Conservation (phyloP, 1,140 invertebrate species). For the Heliconius nattereri region DNA sequence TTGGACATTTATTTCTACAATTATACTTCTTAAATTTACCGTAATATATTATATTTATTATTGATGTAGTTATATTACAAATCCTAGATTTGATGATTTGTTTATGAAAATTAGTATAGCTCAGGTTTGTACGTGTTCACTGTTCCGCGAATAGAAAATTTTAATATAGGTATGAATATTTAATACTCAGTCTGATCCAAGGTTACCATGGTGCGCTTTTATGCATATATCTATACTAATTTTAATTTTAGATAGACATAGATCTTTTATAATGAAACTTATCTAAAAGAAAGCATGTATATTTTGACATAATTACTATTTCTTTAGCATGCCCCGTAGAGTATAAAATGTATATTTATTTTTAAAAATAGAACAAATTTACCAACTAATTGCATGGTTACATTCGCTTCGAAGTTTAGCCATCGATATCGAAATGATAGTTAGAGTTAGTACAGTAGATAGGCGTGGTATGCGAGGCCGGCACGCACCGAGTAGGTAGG, state of each 20-base stretch:
- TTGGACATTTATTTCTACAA: neutral
- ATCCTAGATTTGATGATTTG: constrained; percentile 2
- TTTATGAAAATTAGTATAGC: constrained; percentile 2
- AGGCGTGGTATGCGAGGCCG: constrained; percentile 29
- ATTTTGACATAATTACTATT: constrained; percentile 49
- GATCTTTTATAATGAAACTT: constrained; percentile 48
- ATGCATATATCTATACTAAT: constrained; percentile 52
- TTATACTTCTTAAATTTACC: neutral
- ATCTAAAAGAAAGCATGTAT: constrained; percentile 64
- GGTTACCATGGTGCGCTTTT: constrained; percentile 60
- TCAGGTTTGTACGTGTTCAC: constrained; percentile 31
- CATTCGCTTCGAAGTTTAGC: constrained; percentile 28
- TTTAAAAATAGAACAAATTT: constrained; percentile 13
- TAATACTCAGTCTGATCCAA: constrained; percentile 65
- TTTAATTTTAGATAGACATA: constrained; percentile 61
- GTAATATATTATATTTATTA: neutral
- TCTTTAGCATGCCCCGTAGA: constrained; percentile 60
- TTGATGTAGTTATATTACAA: neutral
- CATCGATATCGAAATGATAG: constrained; percentile 27
- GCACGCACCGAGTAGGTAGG: constrained; percentile 53
- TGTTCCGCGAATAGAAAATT: neutral
- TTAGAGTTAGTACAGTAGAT: constrained; percentile 41
- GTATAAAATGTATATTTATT: constrained; percentile 13
- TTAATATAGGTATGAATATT: constrained; percentile 22
- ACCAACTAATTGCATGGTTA: constrained; percentile 36